Conservation (phyloP, 2,888 invertebrate genomes). For the Trichogramma evanescens region DNA sequence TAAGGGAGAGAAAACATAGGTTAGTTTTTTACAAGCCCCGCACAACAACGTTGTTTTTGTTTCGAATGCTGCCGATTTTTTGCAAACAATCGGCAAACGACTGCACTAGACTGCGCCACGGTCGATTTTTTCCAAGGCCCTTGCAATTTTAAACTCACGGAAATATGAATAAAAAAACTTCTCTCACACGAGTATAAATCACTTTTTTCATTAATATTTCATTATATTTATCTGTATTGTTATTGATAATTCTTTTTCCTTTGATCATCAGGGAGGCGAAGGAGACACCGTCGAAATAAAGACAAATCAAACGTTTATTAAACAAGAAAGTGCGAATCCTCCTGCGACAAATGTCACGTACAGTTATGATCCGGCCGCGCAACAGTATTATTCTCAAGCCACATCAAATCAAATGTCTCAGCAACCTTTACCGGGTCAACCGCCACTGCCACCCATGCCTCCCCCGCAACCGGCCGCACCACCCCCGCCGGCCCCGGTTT, state of each 20-base stretch:
- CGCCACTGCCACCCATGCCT: conserved; percentile 45
- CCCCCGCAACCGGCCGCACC: conserved; percentile 38
- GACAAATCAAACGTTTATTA: too few relatives aligned
- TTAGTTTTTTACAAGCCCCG: too few relatives aligned
- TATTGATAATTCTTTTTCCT: neutral
- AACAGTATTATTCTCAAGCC: conserved; percentile 30
- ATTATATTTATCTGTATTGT: neutral
- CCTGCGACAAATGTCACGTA: conserved; percentile 22
- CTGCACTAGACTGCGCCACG: neutral
- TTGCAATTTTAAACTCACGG: neutral
- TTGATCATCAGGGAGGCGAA: conserved; percentile 4
- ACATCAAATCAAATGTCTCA: conserved; percentile 30
- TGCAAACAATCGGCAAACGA: too few relatives aligned
- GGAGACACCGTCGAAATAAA: too few relatives aligned
- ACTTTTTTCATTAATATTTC: neutral
- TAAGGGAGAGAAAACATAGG: too few relatives aligned
- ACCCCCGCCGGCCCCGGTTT: conserved; percentile 33
- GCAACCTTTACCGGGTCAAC: conserved; percentile 44
- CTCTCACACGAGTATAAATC: neutral
- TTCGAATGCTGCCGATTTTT: too few relatives aligned
- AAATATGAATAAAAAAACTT: neutral
- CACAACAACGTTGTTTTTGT: too few relatives aligned
- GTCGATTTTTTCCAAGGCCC: neutral
- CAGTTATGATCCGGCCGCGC: conserved; percentile 30
- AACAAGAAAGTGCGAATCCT: too few relatives aligned